Conservation (phyloP, 2,797 vertebrate species). For the Gymnopithys bicolor region DNA sequence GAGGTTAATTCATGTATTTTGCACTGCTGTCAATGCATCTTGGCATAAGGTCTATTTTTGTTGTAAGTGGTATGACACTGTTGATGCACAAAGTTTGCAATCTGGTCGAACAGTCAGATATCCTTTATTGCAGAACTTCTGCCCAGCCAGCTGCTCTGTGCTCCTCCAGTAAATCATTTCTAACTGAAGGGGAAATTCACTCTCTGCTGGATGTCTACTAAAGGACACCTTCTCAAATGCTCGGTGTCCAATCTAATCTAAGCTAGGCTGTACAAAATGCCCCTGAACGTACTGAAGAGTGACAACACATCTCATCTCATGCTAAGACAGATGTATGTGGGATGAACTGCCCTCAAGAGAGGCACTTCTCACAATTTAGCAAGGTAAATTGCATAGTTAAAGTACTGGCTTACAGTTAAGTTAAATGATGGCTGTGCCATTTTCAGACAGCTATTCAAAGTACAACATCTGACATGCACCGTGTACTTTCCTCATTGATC, state of each 20-base stretch:
- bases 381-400: not conserved
- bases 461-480: not conserved
- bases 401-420: not conserved
- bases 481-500: not conserved
- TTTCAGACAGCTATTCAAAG: not conserved
- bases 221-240: not conserved
- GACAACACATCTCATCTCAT: not conserved
- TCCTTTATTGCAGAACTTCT: not conserved
- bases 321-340: not conserved
- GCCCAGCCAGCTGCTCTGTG: not conserved
- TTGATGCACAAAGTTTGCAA: not conserved
- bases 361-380: not conserved
- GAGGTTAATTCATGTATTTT: not conserved
- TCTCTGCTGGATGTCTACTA: not conserved
- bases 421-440: not conserved
- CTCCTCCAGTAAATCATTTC: not conserved
- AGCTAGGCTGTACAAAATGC: not conserved
- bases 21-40: not conserved
- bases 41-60: not conserved
- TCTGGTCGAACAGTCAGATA: not conserved
- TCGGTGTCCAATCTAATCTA: not conserved
- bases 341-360: not conserved
- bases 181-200: not conserved
- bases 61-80: rapidly evolving
- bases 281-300: not conserved